Conservation (phyloP, 2,113 vertebrate genomes). For the Sula dactylatra region DNA sequence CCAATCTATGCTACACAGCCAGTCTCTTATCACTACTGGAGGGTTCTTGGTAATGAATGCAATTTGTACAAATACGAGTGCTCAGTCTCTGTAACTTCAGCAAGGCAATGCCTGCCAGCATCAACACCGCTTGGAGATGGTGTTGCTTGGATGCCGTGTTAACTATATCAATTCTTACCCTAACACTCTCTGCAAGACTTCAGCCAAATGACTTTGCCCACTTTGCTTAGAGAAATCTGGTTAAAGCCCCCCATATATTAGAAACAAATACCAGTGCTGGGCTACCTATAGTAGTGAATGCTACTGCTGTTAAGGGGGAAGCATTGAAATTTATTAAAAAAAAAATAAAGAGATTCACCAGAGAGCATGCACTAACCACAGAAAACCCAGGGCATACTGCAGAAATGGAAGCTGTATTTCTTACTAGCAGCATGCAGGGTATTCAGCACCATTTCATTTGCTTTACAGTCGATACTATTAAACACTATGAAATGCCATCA, state of each 20-base stretch:
- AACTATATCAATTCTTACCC: slow-evolving; percentile 36
- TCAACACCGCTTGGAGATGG: slow-evolving; percentile 50
- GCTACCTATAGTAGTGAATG: not conserved
- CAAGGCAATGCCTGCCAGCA: slow-evolving; percentile 24
- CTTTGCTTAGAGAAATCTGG: slow-evolving; percentile 51
- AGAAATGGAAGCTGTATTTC: slow-evolving; percentile 48
- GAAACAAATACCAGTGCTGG: slow-evolving; percentile 26
- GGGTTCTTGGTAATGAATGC: slow-evolving; percentile 48
- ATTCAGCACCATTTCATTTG: slow-evolving; percentile 43
- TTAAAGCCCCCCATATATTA: not conserved
- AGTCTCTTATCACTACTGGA: slow-evolving; percentile 57
- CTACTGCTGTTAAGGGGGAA: not conserved
- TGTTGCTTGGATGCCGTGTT: slow-evolving; percentile 18
- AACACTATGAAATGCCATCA: slow-evolving; percentile 34
- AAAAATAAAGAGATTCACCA: not conserved
- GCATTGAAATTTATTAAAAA: not conserved
- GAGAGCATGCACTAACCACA: not conserved
- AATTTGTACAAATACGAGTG: slow-evolving; percentile 38
- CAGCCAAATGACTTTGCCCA: slow-evolving; percentile 16
- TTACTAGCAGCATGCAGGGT: slow-evolving; percentile 21
- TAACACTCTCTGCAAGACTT: slow-evolving; percentile 38
- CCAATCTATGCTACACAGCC: slow-evolving; percentile 13
- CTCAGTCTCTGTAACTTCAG: slow-evolving; percentile 44
- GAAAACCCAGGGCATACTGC: slow-evolving; percentile 21
- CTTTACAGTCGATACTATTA: slow-evolving; percentile 48